These are phyloP conservation scores for Podabrus alpinus DNA, from an alignment of 2,888 invertebrate species.

Conservation along the genomic window DNA sequence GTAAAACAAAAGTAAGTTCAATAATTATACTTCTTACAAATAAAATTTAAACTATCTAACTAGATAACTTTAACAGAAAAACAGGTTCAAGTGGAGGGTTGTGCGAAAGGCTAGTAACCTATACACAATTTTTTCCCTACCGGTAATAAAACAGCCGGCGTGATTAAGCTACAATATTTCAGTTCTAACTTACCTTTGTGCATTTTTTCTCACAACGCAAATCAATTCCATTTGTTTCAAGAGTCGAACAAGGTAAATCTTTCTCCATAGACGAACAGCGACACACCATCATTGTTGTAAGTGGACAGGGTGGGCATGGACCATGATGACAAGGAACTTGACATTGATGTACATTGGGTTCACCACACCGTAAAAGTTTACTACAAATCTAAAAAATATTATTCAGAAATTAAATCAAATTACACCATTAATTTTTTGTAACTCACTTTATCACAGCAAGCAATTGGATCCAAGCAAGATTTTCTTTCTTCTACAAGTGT, in stretches of 20 bases:
- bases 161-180: too few relatives aligned
- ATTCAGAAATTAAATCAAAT: slow-evolving; percentile 11
- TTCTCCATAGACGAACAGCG: slow-evolving; percentile 86
- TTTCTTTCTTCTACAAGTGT: slow-evolving; percentile 58
- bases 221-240: slow-evolving; percentile 72
- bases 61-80: too few relatives aligned
- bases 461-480: slow-evolving; percentile 80
- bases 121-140: too few relatives aligned
- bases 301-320: slow-evolving; percentile 77
- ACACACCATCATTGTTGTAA: slow-evolving; percentile 76
- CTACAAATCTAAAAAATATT: slow-evolving; percentile 60
- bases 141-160: too few relatives aligned
- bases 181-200: slow-evolving; percentile 67
- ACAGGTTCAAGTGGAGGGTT: too few relatives aligned
- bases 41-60: too few relatives aligned
- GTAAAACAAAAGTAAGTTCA: slow-evolving; percentile 27
- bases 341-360: slow-evolving; percentile 68
- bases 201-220: slow-evolving; percentile 89
- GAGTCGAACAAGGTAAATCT: slow-evolving; percentile 75
- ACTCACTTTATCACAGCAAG: slow-evolving; percentile 73
- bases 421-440: slow-evolving; percentile 13
- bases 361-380: slow-evolving; percentile 71
- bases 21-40: background rate
- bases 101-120: too few relatives aligned
- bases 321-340: slow-evolving; percentile 70